phyloP scores from a whole-genome alignment of 2,113 vertebrate species.

The Circaetus cinerascens region DNA sequence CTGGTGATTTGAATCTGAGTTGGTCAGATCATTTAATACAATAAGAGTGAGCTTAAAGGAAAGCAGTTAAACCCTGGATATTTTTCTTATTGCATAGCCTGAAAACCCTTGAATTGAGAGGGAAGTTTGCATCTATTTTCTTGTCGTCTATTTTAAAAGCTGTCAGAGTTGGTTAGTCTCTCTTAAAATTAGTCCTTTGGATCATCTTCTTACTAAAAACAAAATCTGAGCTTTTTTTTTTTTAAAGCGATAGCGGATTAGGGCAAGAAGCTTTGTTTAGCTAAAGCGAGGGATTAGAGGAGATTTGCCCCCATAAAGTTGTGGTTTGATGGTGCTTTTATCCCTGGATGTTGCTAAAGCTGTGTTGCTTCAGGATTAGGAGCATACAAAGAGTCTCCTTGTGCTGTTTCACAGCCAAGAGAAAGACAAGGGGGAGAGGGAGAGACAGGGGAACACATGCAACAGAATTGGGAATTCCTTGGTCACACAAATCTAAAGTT shows the following conservation, averaged over 20 bases:
- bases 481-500: slow-evolving; percentile 73
- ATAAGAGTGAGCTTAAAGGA: slow-evolving; percentile 70
- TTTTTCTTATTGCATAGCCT: slow-evolving; percentile 69
- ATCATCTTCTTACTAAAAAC: slow-evolving; percentile 89
- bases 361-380: slow-evolving; percentile 95
- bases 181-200: slow-evolving; percentile 94
- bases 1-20: slow-evolving; percentile 69
- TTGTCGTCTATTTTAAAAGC: slow-evolving; percentile 83
- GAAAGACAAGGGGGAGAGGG: slow-evolving; percentile 77
- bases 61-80: slow-evolving; percentile 74
- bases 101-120: slow-evolving; percentile 72
- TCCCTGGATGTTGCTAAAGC: slow-evolving; percentile 95
- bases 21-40: slow-evolving; percentile 71
- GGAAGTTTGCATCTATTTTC: slow-evolving; percentile 78
- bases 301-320: slow-evolving; percentile 98
- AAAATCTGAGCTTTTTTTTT: slow-evolving; percentile 83
- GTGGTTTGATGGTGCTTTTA: slow-evolving; percentile 98
- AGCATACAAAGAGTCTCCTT: slow-evolving; percentile 92
- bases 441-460: slow-evolving; percentile 76
- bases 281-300: slow-evolving; percentile 97
- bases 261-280: slow-evolving; percentile 92
- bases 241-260: slow-evolving; percentile 91
- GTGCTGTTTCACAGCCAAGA: slow-evolving; percentile 87
- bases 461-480: slow-evolving; percentile 68
- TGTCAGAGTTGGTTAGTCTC: slow-evolving; percentile 96